These are phyloP conservation scores for Petaurus breviceps DNA, from an alignment of 2,113 vertebrate genomes.

Conservation along the genomic window DNA sequence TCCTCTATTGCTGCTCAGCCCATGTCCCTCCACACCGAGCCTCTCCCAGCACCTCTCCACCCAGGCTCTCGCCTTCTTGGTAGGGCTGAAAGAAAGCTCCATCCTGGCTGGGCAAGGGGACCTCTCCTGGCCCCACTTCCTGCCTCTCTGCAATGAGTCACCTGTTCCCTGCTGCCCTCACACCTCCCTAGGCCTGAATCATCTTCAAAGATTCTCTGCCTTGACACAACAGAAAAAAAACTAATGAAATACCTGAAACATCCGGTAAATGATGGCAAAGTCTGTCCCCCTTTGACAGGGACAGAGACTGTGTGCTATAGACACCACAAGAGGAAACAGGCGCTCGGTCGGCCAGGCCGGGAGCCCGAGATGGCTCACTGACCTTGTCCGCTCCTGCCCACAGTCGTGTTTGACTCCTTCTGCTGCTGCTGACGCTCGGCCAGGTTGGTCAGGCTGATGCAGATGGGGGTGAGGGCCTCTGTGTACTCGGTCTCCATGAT, in stretches of 20 bases:
- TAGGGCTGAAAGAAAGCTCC: no score
- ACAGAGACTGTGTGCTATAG: neutral
- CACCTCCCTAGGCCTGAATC: neutral
- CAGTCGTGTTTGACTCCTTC: neutral
- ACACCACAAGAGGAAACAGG: neutral
- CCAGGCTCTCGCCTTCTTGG: no score
- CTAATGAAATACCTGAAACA: neutral
- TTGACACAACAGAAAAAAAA: neutral
- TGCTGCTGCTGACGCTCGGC: constrained; percentile 1
- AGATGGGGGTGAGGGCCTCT: constrained; percentile 71
- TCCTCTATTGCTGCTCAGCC: no score
- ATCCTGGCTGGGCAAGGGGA: no score
- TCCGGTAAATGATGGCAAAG: neutral
- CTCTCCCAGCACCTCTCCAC: no score
- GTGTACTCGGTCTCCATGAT: constrained; percentile 70
- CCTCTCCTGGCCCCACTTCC: neutral
- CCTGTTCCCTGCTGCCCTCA: neutral
- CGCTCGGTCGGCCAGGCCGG: no score
- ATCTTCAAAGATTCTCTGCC: neutral
- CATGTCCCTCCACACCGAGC: no score
- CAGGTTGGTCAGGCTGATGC: constrained; percentile 74
- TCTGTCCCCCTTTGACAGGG: neutral
- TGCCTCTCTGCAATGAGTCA: neutral
- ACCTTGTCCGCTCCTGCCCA: constrained; percentile 37
- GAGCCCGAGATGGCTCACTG: neutral